These are phyloP conservation scores for Aix galericulata DNA, from an alignment of 2,113 vertebrate species.

Conservation along the genomic window DNA sequence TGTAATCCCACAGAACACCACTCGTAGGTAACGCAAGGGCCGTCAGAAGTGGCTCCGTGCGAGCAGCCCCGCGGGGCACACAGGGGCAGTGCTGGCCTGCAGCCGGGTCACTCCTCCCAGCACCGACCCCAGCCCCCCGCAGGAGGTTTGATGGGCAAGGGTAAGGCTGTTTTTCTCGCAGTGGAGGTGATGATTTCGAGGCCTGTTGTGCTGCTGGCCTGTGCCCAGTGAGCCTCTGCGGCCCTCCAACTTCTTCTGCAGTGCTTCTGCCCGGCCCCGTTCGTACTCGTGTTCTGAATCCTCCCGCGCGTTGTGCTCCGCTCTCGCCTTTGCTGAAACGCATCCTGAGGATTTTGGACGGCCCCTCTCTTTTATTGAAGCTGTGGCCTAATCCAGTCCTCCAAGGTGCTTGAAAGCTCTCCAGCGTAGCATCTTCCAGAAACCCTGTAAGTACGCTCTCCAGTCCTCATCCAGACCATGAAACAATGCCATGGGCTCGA, in stretches of 20 bases:
- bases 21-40: background rate
- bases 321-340: background rate
- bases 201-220: background rate
- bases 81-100: background rate
- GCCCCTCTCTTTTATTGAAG: conserved; percentile 19
- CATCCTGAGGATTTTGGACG: conserved; percentile 23
- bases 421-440: conserved; percentile 31
- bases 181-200: background rate
- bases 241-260: background rate
- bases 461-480: conserved; percentile 31
- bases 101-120: background rate
- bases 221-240: background rate
- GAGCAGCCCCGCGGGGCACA: background rate
- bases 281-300: background rate
- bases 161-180: background rate
- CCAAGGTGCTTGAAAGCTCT: conserved; percentile 10
- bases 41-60: background rate
- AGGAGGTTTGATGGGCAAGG: background rate
- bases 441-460: background rate
- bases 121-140: no score
- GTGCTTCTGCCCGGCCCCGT: background rate
- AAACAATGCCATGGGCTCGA: background rate
- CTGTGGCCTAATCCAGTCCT: background rate
- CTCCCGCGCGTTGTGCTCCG: background rate
- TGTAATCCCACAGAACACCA: conserved; percentile 14